These are phyloP conservation scores for Caenorhabditis remanei DNA, from an alignment of 1,140 invertebrate genomes.

Conservation along the genomic window DNA sequence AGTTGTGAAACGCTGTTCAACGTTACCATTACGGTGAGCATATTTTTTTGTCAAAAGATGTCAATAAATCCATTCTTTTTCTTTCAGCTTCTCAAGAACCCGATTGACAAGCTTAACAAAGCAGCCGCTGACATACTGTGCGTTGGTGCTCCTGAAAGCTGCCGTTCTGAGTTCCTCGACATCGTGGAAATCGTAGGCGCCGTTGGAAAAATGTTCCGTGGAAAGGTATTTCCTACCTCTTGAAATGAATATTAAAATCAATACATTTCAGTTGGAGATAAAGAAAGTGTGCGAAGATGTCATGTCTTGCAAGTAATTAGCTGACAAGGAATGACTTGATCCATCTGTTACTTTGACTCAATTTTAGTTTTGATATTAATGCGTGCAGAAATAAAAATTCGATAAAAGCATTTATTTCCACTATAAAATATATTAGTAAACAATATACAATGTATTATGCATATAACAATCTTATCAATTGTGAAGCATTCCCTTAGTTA, in stretches of 20 bases:
- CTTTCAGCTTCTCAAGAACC: constrained; percentile 34
- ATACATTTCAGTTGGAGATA: too few species aligned
- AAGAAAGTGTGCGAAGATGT: too few species aligned
- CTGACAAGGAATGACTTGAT: too few species aligned
- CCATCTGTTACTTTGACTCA: too few species aligned
- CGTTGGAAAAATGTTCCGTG: background rate
- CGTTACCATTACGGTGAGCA: constrained; percentile 2
- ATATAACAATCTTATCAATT: constrained; percentile 5
- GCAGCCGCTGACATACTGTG: constrained; percentile 3
- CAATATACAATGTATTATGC: background rate
- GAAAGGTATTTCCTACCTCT: background rate
- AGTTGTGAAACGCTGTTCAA: background rate
- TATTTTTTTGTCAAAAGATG: background rate
- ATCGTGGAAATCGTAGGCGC: background rate
- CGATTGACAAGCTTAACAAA: background rate
- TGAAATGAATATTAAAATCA: too few species aligned
- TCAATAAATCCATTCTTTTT: background rate
- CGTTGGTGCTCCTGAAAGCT: background rate
- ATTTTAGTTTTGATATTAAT: background rate
- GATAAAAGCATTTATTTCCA: constrained; percentile 14
- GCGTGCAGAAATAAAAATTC: constrained; percentile 22
- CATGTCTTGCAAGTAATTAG: too few species aligned
- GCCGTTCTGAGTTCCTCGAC: constrained; percentile 8
- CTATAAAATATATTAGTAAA: constrained; percentile 37
- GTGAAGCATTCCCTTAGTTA: constrained; percentile 8